Evolutionary conservation across 2,888 invertebrate genomes (phyloP).

Genomic region (Chrysolina oricalcia): DNA sequence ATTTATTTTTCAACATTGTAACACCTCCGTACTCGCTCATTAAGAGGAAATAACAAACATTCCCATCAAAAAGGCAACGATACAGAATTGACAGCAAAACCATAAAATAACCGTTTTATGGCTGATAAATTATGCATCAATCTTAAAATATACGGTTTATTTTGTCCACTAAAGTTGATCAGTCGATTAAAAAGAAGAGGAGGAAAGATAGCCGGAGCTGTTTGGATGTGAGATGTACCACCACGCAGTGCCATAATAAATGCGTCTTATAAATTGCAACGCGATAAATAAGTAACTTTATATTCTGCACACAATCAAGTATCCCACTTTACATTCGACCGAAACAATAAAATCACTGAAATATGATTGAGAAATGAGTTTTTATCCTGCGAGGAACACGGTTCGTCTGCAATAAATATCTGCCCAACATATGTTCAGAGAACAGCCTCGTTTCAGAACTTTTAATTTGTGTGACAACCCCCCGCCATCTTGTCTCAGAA

Average conservation of each 20-base stretch:
- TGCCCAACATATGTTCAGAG: constrained; percentile 63
- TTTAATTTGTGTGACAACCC: constrained; percentile 53
- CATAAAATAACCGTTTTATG: constrained; percentile 66
- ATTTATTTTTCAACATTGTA: constrained; percentile 18
- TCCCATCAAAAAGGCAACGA: constrained; percentile 53
- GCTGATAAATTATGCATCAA: constrained; percentile 68
- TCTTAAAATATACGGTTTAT: constrained; percentile 68
- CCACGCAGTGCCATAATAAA: constrained; percentile 70
- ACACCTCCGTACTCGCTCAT: constrained; percentile 35
- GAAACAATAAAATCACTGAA: constrained; percentile 73
- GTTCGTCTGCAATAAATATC: constrained; percentile 68
- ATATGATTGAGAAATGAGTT: constrained; percentile 72
- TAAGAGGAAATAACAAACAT: constrained; percentile 49
- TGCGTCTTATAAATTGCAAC: constrained; percentile 72
- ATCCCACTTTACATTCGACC: constrained; percentile 71
- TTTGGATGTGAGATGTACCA: constrained; percentile 49
- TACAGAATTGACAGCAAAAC: constrained; percentile 59
- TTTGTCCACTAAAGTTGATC: constrained; percentile 64
- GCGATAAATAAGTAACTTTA: constrained; percentile 73
- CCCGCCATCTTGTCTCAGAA: constrained; percentile 37
- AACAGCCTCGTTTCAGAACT: constrained; percentile 37
- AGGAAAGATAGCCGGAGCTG: constrained; percentile 48
- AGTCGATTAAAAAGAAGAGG: constrained; percentile 62
- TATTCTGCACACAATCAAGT: constrained; percentile 72
- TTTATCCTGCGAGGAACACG: constrained; percentile 69